Evolutionary conservation across 2,113 vertebrate genomes (phyloP).

Genomic region (Lagopus leucura): DNA sequence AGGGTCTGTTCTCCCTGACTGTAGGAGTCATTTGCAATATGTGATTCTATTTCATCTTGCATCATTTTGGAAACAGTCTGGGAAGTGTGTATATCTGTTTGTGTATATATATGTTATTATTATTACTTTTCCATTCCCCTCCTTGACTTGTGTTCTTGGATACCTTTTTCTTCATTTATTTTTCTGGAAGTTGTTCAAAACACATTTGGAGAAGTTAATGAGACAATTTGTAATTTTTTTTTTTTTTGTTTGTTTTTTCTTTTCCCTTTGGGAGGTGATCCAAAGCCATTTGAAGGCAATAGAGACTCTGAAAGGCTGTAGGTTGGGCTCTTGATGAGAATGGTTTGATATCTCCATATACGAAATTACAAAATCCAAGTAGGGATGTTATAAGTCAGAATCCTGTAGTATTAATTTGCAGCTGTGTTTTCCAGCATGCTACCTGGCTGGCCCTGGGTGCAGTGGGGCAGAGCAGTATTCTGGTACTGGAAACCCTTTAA

Average conservation of each 20-base stretch:
- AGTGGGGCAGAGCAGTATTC: neutral
- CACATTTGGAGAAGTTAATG: conserved; percentile 52
- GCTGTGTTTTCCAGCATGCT: neutral
- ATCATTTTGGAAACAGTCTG: neutral
- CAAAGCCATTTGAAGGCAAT: conserved; percentile 31
- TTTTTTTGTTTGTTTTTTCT: neutral
- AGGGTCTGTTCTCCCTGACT: neutral
- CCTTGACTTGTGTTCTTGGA: conserved; percentile 3
- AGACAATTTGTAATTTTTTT: conserved; percentile 48
- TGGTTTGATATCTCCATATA: conserved; percentile 23
- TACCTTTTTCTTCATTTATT: conserved; percentile 37
- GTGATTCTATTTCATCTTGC: neutral
- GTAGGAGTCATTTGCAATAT: neutral
- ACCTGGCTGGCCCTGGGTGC: neutral
- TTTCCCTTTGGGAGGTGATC: neutral
- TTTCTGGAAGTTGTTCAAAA: conserved; percentile 57
- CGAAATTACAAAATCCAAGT: conserved; percentile 21
- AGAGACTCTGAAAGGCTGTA: conserved; percentile 9
- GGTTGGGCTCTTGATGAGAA: neutral
- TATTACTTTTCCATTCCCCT: neutral
- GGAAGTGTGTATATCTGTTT: neutral
- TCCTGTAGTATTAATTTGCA: neutral
- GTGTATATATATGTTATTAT: no score
- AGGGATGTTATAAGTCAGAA: neutral
- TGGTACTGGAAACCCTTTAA: neutral